Evolutionary conservation across 2,113 vertebrate species (phyloP), one percentile per base, ranked within the genome.

Genomic region (Nyctereutes procyonoides): DNA sequence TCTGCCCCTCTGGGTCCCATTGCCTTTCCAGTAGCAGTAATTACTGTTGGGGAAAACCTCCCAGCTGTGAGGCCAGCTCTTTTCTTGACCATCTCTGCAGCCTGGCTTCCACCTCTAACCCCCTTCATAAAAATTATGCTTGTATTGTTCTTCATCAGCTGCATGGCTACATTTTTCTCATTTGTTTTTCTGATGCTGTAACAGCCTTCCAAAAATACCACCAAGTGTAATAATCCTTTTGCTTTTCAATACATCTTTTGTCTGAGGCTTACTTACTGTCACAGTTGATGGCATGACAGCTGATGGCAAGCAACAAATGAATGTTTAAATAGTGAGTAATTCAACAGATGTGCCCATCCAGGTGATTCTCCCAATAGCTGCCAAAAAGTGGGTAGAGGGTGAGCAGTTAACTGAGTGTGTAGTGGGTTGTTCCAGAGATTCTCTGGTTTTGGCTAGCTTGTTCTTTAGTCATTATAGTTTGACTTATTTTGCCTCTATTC

Each of bases 241-340:
- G 55, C 93, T 83, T 14, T 95, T 96, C 77, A 91, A 15, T 89
- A 51, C 16, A 38, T 87, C 96, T 94, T 96, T 95, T 97, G 90
- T 96, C 35, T 92, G 82, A 84, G 73, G n/a, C 55, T 97, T 95
- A 88, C 76, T 95, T 92, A 53, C 58, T 76, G 58, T 89, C 2
- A 0, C 43, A 86, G 15, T 91, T 85, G 90, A 95, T 80, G 48
- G 77, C 26, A 65, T 90, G 90, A 79, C 93, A 93, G 94, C 43
- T 96, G 80, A 96, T 90, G 83, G 88, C 35, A 90, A 65, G 76
- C 94, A 90, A 32, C 51, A 95, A 81, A 73, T 93, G 93, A 85
- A 76, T 93, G 88, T 95, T 94, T 96, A 94, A 97, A 58, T 95
- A 82, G 79, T 91, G 91, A 94, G 24, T 91, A 80, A 95, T 79